Evolutionary conservation across 2,113 vertebrate species (phyloP), one percentile per base, ranked within the genome.

Genomic region (Microtus oregoni): DNA sequence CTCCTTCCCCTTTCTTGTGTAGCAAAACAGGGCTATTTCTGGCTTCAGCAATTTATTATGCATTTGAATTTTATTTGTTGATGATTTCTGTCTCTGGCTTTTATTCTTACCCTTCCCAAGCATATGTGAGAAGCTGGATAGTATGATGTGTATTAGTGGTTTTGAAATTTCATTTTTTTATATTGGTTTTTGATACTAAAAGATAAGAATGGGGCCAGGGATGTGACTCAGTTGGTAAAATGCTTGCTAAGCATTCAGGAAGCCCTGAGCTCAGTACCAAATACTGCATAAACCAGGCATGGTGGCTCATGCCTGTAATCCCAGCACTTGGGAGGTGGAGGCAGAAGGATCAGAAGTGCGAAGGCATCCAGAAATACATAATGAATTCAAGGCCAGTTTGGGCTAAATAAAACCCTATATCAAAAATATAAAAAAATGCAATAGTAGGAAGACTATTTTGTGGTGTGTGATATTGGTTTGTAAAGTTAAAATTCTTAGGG

Each of bases 101-200:
- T 98, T 97, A 65, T 98, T 98, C 98, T 97, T 72, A 94, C 89
- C 96, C 96, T 85, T 82, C 89, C 96, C 32, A 73, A 97, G 96
- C 93, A 85, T 89, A 92, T 98, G 96, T 98, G 97, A 98, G 97
- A 98, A 98, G 96, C 89, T 98, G 97, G 95, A 97, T 98, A 97
- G 93, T 98, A 96, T 93, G 82, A 96, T 97, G 97, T 97, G 91
- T 94, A 97, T 82, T 98, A 98, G 97, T 92, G 12, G 32, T 67
- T 72, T 92, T 98, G 87, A 97, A 98, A 98, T 97, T 96, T 77
- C 97, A 70, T 35, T 50, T 88, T 88, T 96, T 87, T 86, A 17
- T 94, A 94, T 91, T 95, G 44, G 79, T 72, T 94, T 96, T 65
- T 76, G 38, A 72, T 88, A 52, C 93, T 94, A 79, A 97, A 96